phyloP scores from a whole-genome alignment of 2,797 vertebrate genomes.

The Poeciliopsis presidionis region DNA sequence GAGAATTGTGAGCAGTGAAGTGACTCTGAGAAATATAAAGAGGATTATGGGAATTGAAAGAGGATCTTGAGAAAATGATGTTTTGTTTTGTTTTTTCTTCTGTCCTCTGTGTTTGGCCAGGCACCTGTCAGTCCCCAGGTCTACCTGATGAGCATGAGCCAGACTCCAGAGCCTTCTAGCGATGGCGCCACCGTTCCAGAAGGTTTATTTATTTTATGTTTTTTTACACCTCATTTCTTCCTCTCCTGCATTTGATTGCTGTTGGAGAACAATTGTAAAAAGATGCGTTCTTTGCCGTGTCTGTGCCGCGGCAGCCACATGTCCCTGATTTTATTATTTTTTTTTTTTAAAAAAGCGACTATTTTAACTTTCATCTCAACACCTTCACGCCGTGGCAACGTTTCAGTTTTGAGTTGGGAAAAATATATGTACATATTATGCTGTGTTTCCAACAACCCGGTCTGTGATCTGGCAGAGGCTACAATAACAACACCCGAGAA shows the following conservation, averaged over 20 bases:
- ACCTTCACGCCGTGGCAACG: not conserved
- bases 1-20: not conserved
- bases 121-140: constrained; percentile 73
- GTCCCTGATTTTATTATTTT: not conserved
- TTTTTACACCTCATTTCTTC: constrained; percentile 39
- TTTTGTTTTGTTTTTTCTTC: constrained; percentile 8
- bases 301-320: not conserved
- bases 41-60: too few relatives aligned
- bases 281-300: constrained; percentile 24
- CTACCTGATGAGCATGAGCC: constrained; percentile 82
- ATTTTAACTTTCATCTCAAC: not conserved
- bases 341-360: not conserved
- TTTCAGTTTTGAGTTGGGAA: not conserved
- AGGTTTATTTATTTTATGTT: constrained; percentile 69
- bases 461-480: constrained; percentile 73
- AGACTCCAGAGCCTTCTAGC: constrained; percentile 78
- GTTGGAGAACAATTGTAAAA: constrained; percentile 7
- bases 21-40: not conserved
- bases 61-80: too few relatives aligned
- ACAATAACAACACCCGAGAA: constrained; percentile 89
- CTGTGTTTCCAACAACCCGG: not conserved
- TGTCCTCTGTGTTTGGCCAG: constrained; percentile 62
- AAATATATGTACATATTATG: too few relatives aligned
- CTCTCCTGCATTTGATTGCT: constrained; percentile 31
- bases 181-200: constrained; percentile 80